Evolutionary conservation across 1,140 invertebrate genomes (phyloP).

Genomic region (Yoshiicerus persimilis): DNA sequence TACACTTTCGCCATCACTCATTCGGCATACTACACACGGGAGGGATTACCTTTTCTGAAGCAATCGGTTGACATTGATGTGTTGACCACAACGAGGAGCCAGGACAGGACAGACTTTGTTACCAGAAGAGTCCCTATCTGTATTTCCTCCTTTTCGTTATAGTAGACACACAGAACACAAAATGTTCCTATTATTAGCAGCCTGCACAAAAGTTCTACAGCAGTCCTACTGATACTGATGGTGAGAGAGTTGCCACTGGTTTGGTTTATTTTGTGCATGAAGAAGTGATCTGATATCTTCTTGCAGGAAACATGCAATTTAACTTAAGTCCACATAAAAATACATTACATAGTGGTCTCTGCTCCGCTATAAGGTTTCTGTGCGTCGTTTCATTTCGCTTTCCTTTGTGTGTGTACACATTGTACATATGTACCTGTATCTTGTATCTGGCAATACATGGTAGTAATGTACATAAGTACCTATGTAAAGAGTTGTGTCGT

Average conservation of each 20-base stretch:
- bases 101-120: not conserved
- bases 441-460: not conserved
- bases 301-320: not conserved
- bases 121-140: not conserved
- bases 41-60: not conserved
- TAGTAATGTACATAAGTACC: not conserved
- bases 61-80: not conserved
- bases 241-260: not conserved
- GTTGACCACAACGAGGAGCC: not conserved
- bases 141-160: too few relatives aligned
- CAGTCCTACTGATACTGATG: not conserved
- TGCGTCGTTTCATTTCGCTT: not conserved
- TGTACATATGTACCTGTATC: too few relatives aligned
- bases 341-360: not conserved
- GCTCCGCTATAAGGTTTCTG: not conserved
- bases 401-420: not conserved
- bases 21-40: not conserved
- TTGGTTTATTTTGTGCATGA: not conserved
- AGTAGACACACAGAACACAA: too few relatives aligned
- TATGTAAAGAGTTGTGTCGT: not conserved
- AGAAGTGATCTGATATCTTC: not conserved
- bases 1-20: constrained; percentile 7
- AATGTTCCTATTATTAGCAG: not conserved
- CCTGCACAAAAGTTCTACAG: not conserved
- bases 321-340: not conserved